Evolutionary conservation across 2,113 vertebrate genomes (phyloP), one percentile per base, ranked within the genome.

Genomic region (Eupsittula cactorum): DNA sequence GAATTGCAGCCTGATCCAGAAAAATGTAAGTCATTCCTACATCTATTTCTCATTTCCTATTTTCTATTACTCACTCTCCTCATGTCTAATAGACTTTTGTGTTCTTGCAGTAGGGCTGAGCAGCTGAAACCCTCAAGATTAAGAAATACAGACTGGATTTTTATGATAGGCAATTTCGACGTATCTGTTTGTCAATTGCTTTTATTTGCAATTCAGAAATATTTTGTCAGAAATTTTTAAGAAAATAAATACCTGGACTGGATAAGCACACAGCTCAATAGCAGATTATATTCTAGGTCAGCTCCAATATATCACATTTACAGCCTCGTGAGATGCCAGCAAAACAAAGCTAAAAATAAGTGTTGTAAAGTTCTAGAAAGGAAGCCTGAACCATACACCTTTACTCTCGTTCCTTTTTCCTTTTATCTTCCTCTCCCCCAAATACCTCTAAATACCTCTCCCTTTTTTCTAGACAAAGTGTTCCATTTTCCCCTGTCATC

Each of bases 171-270:
- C 35, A 59, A 75, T 92, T 93, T 81, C 73, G 47, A 86, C 31
- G 16, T 90, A 92, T 75, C 77, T 95, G 81, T 63, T 91, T 92
- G 78, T 55, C 76, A 86, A 96, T 91, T 92, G 67, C 39, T 84
- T 92, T 76, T 92, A 89, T 93, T 77, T 95, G 65, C 41, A 92
- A 67, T 83, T 94, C 71, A 90, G 73, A 95, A 92, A 84, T 70
- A 70, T 75, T 88, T 37, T 76, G 71, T 92, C 93, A 95, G 37
- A 94, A 90, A 75, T 41, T 37, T 62, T 95, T 96, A 90, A 81
- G 83, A 74, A 96, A 94, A 93, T 89, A 89, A 95, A 95, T 79
- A 82, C 37, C 78, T 90, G 27, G 25, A 49, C 64, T 88, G 47
- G 44, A 86, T 83, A 97, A 97, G 71, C 57, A 86, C 13, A 79